Evolutionary conservation across 37 sponge, comb jelly and placozoan species (phyloP).

Genomic region (Lycopodina hypogea): DNA sequence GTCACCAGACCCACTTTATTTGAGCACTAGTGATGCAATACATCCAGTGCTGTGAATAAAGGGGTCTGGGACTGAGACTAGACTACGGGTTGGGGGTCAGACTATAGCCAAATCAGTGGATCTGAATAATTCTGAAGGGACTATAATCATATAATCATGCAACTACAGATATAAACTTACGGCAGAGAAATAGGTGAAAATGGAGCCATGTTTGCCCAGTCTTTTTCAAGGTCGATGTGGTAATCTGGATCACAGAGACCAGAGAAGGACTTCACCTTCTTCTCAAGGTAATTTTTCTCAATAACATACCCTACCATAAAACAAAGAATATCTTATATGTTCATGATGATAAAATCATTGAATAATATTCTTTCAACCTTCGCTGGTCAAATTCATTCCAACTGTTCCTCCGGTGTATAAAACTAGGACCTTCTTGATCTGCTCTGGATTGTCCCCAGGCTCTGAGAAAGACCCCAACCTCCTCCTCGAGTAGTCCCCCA

Average conservation of each 20-base stretch:
- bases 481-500: too few species aligned
- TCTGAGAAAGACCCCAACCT: too few species aligned
- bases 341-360: not conserved
- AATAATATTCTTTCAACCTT: not conserved
- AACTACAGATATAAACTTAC: constrained; percentile 52
- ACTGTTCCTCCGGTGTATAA: constrained; percentile 74
- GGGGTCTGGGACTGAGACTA: too few species aligned
- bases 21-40: too few species aligned
- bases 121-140: too few species aligned
- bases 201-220: constrained; percentile 11
- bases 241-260: constrained; percentile 53
- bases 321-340: not conserved
- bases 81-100: too few species aligned
- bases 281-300: constrained; percentile 37
- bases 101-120: too few species aligned
- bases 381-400: constrained; percentile 40
- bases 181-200: constrained; percentile 60
- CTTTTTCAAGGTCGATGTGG: constrained; percentile 29
- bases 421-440: constrained; percentile 37
- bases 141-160: too few species aligned
- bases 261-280: constrained; percentile 38
- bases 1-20: too few species aligned
- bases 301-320: constrained; percentile 38
- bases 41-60: too few species aligned
- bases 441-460: not conserved